Evolutionary conservation across 2,113 vertebrate genomes (phyloP).

Genomic region (Psittacula cyanocephala): DNA sequence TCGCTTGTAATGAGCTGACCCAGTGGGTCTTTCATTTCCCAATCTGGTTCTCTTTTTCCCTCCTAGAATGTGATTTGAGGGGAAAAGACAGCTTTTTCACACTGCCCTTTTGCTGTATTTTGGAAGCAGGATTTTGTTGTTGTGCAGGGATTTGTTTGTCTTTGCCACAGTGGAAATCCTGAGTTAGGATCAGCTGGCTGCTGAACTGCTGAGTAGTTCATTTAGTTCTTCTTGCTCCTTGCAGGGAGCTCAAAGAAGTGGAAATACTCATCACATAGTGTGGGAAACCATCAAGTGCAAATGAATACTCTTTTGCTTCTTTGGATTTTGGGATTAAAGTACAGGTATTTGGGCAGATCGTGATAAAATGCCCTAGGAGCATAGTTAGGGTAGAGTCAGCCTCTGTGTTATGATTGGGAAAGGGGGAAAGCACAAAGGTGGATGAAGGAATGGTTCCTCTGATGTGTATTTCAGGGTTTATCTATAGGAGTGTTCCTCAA

Average conservation of each 20-base stretch:
- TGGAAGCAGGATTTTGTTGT: not conserved
- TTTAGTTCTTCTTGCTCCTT: not conserved
- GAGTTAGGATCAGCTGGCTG: not conserved
- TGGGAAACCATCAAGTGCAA: not conserved
- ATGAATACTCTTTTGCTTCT: not conserved
- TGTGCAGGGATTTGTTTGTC: fast-evolving
- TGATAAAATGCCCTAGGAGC: not conserved
- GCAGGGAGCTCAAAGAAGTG: not conserved
- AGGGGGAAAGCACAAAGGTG: not conserved
- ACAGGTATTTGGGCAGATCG: fast-evolving
- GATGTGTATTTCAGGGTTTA: not conserved
- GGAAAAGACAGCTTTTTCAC: not conserved
- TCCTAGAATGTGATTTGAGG: not conserved
- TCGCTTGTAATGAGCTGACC: not conserved
- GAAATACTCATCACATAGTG: not conserved
- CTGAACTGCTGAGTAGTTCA: not conserved
- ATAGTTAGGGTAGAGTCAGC: not conserved
- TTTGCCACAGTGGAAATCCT: fast-evolving
- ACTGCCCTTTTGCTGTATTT: not conserved
- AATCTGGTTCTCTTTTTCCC: not conserved
- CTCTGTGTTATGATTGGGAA: not conserved
- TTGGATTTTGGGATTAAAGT: not conserved
- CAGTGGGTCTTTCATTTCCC: not conserved
- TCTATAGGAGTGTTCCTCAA: not conserved
- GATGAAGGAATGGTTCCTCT: not conserved